Base-by-base conservation (phyloP, 2,113 vertebrate genomes). In the Platichthys stellatus region DNA sequence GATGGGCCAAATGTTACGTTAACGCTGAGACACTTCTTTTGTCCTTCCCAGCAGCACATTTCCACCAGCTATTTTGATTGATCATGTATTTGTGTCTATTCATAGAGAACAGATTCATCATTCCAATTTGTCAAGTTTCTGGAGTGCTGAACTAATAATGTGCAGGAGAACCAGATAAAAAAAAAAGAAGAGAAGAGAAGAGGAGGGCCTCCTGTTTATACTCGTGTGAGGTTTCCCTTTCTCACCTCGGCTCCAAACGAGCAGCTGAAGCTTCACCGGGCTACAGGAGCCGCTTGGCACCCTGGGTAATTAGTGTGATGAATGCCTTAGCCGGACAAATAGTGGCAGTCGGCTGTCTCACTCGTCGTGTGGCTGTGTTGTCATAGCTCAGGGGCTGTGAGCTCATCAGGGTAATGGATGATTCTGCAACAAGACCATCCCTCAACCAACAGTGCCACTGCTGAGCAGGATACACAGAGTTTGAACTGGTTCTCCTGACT, bases 91-190 rank as follows among this genome's bases (percentile, higher is more conserved):
- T 96, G 93, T 84, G 74, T 93, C 94, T 96, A 95, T 97, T 95
- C 96, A 96, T 95, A 95, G 94, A 91, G 93, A 95, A 95, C 94
- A 96, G 95, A 98, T 97, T 96, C 96, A 98, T 97, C 97, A 96
- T 96, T 94, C 96, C 96, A 98, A 97, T 97, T 97, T 98, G 96
- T 97, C 96, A 97, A 96, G 94, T 93, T 95, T 94, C 95, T 90
- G 86, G 93, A 91, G 94, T 80, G 75, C 80, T 61, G 74, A 96
- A 96, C 96, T 97, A 97, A 97, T 97, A 96, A 97, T 95, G 94
- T 92, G 92, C 84, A 83, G 94, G 93, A 91, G 92, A 92, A 89
- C 92, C 92, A 88, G 83, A 89, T 8, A 9, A 21, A 18, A 57
- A 58, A 26, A 58, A 7, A 92, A 89, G 92, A 80, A 90, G 93